phyloP scores from a whole-genome alignment of 2,797 vertebrate genomes.

The Gymnoscopelus braueri region DNA sequence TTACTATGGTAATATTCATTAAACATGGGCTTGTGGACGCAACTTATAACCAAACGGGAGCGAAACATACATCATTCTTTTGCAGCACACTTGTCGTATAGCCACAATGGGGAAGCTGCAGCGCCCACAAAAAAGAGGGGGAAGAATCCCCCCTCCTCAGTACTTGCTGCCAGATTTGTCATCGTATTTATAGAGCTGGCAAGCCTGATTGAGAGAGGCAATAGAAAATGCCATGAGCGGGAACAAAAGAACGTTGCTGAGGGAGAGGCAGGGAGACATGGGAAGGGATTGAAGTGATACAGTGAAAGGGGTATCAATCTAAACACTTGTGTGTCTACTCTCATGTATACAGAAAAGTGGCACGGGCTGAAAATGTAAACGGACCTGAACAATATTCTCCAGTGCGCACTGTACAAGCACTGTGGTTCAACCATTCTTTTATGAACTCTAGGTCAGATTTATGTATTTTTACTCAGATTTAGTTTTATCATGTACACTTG shows the following conservation, averaged over 20 bases:
- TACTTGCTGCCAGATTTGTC: slow-evolving; percentile 61
- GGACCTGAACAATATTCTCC: slow-evolving; percentile 43
- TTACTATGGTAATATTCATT: slow-evolving; percentile 55
- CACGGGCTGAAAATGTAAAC: slow-evolving; percentile 51
- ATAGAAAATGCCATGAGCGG: slow-evolving; percentile 54
- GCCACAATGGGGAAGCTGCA: slow-evolving; percentile 22
- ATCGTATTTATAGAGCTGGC: slow-evolving; percentile 71
- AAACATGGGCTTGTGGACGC: slow-evolving; percentile 20
- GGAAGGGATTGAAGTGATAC: slow-evolving; percentile 56
- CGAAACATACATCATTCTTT: slow-evolving; percentile 46
- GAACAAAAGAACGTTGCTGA: slow-evolving; percentile 60
- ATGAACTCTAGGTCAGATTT: too few relatives aligned
- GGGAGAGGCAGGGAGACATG: slow-evolving; percentile 51
- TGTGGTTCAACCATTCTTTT: slow-evolving; percentile 39
- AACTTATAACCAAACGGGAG: slow-evolving; percentile 14
- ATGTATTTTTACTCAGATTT: too few relatives aligned
- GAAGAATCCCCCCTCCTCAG: slow-evolving; percentile 21
- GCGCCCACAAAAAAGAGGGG: not conserved
- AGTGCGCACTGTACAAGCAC: slow-evolving; percentile 53
- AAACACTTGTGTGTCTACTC: slow-evolving; percentile 48
- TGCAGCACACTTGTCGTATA: slow-evolving; percentile 26
- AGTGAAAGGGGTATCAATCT: slow-evolving; percentile 65
- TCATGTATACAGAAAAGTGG: slow-evolving; percentile 24
- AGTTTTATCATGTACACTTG: too few relatives aligned
- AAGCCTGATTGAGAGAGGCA: slow-evolving; percentile 65